phyloP scores from a whole-genome alignment of 1,140 invertebrate species.

The Orussus abietinus region DNA sequence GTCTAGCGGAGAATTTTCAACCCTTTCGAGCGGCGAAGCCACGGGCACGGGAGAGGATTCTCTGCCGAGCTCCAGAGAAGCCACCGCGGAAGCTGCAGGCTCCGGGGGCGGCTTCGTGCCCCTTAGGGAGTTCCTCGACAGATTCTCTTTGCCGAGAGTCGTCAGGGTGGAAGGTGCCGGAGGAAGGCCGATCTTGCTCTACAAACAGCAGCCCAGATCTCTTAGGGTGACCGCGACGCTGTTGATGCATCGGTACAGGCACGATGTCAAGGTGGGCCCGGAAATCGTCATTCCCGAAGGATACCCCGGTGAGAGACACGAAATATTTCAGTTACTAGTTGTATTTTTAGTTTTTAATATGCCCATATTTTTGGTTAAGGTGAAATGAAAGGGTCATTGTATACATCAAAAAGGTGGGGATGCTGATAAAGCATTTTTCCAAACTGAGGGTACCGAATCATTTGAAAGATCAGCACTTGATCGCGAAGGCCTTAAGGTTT shows the following conservation, averaged over 20 bases:
- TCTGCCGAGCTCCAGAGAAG: conserved; percentile 41
- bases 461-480: too few species aligned
- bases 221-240: conserved; percentile 38
- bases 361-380: too few species aligned
- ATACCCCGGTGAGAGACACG: conserved; percentile 39
- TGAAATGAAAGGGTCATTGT: too few species aligned
- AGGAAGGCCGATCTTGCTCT: conserved; percentile 43
- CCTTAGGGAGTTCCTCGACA: conserved; percentile 41
- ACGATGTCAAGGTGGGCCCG: conserved; percentile 40
- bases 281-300: conserved; percentile 49
- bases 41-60: conserved; percentile 45
- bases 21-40: conserved; percentile 43
- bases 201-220: conserved; percentile 41
- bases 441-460: too few species aligned
- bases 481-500: too few species aligned
- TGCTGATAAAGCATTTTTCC: too few species aligned
- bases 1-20: conserved; percentile 46
- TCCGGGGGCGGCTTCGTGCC: conserved; percentile 39
- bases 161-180: conserved; percentile 43
- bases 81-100: conserved; percentile 37
- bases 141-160: conserved; percentile 43
- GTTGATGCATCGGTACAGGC: conserved; percentile 42
- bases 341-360: conserved; percentile 16
- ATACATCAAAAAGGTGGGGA: too few species aligned
- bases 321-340: not conserved